Evolutionary conservation across 1,140 invertebrate genomes (phyloP).

Genomic region (Atta texana): DNA sequence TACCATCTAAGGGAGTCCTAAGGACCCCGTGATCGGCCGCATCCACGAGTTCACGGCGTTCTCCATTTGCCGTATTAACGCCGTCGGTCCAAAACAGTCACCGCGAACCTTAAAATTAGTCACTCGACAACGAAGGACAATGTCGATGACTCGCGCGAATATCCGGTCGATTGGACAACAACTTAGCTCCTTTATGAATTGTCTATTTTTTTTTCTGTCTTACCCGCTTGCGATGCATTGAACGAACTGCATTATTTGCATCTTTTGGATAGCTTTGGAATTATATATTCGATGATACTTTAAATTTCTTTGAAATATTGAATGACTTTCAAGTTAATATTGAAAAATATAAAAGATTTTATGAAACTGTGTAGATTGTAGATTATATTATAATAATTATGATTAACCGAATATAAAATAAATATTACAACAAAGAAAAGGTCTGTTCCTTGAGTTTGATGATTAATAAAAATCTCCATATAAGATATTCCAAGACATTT

Average conservation of each 20-base stretch:
- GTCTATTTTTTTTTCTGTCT: slow-evolving; percentile 36
- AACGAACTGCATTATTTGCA: slow-evolving; percentile 28
- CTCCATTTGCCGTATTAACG: slow-evolving; percentile 52
- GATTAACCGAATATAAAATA: neutral
- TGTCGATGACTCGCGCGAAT: slow-evolving; percentile 65
- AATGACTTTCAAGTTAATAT: slow-evolving; percentile 40
- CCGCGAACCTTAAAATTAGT: slow-evolving; percentile 74
- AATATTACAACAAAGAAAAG: neutral
- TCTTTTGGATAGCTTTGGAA: slow-evolving; percentile 3
- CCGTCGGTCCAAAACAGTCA: slow-evolving; percentile 56
- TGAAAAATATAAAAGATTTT: neutral
- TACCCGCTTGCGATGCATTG: slow-evolving; percentile 3
- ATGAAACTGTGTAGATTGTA: neutral
- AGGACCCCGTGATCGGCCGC: slow-evolving; percentile 60
- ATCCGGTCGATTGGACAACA: slow-evolving; percentile 55
- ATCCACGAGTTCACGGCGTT: slow-evolving; percentile 58
- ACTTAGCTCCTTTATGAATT: slow-evolving; percentile 40
- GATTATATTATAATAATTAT: neutral
- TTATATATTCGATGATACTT: slow-evolving; percentile 38
- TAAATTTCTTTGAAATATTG: neutral
- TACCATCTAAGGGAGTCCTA: slow-evolving; percentile 74
- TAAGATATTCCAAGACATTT: neutral
- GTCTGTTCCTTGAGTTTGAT: slow-evolving; percentile 1
- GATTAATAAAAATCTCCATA: neutral
- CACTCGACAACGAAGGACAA: slow-evolving; percentile 68